Conservation (phyloP, 1,140 invertebrate genomes). For the Drosophila pseudoananassae region DNA sequence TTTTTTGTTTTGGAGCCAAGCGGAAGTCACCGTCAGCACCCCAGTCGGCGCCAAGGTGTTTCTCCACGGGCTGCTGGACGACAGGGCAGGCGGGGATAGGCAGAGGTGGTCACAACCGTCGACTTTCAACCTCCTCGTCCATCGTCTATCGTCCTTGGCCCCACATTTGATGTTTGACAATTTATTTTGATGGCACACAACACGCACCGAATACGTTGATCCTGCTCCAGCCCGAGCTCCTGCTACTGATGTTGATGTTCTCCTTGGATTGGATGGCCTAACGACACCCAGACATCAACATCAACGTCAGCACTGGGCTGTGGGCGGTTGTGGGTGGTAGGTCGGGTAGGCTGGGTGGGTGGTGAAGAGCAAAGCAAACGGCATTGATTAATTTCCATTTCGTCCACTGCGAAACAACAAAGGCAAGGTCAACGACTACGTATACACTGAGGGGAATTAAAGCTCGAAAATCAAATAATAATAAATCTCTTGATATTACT, state of each 20-base stretch:
- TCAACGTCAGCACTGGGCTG: constrained; percentile 49
- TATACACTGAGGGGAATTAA: constrained; percentile 6
- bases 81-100: neutral
- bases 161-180: constrained; percentile 71
- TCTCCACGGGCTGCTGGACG: constrained; percentile 45
- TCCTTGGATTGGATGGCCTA: constrained; percentile 41
- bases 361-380: constrained; percentile 65
- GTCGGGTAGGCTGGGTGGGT: neutral
- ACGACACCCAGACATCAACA: constrained; percentile 52
- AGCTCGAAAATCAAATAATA: neutral
- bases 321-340: neutral
- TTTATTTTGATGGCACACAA: constrained; percentile 73
- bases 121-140: constrained; percentile 9
- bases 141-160: constrained; percentile 27
- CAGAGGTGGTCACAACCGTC: constrained; percentile 1
- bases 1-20: constrained; percentile 42
- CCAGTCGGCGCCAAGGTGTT: constrained; percentile 45
- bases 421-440: constrained; percentile 56
- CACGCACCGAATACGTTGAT: constrained; percentile 54
- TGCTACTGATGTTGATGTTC: constrained; percentile 26
- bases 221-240: constrained; percentile 21
- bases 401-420: constrained; percentile 48
- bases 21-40: constrained; percentile 52
- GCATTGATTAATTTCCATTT: constrained; percentile 81
- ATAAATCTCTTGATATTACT: too few species aligned